Percentiles rank a stretch among this genome's conserved stretches.
Evolutionary conservation across 2,888 invertebrate genomes (phyloP).

Genomic region (Tinea pellionella): DNA sequence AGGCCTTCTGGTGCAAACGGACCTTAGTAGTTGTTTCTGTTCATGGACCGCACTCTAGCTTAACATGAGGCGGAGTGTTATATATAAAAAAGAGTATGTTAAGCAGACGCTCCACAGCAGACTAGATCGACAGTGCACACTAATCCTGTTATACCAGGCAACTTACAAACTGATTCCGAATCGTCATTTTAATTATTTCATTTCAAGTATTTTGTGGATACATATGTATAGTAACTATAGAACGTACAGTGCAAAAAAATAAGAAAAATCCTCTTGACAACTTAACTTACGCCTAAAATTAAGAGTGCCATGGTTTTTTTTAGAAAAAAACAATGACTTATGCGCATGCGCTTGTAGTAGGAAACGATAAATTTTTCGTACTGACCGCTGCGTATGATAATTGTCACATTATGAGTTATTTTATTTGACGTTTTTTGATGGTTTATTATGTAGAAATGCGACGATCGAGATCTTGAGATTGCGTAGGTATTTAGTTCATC

Average conservation of each 20-base stretch:
- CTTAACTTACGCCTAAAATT: not conserved
- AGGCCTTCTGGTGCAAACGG: too few relatives aligned
- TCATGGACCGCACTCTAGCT: too few relatives aligned
- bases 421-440: constrained; percentile 16
- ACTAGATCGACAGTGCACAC: too few relatives aligned
- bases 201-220: too few relatives aligned
- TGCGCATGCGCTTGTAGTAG: constrained; percentile 32
- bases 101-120: too few relatives aligned
- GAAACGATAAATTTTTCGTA: constrained; percentile 51
- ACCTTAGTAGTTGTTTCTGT: too few relatives aligned
- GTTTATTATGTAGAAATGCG: not conserved
- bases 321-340: not conserved
- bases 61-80: too few relatives aligned
- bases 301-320: not conserved
- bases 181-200: too few relatives aligned
- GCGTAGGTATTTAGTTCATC: not conserved
- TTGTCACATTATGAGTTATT: constrained; percentile 54
- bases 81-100: too few relatives aligned
- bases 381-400: constrained; percentile 21
- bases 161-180: too few relatives aligned
- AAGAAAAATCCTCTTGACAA: not conserved
- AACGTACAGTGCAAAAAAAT: not conserved
- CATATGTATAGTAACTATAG: too few relatives aligned
- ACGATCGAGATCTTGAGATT: not conserved
- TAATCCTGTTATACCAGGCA: too few relatives aligned